Percentiles rank a stretch among this genome's conserved stretches.
phyloP scores from a whole-genome alignment of 2,113 vertebrate species.

The Gymnorhina tibicen region DNA sequence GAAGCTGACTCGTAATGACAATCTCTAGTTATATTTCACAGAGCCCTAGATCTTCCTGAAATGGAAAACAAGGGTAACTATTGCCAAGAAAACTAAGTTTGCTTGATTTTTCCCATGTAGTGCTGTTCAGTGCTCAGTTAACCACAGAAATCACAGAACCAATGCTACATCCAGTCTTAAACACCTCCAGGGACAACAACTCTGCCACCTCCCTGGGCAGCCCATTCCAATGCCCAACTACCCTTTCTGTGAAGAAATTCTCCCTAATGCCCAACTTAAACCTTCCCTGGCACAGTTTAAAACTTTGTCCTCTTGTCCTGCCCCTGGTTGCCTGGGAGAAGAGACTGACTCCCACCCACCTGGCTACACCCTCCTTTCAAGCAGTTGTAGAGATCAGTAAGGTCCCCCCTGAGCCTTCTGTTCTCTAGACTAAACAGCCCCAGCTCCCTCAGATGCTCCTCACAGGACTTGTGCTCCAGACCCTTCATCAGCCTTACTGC shows the following conservation, averaged over 20 bases:
- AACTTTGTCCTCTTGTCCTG: too few species aligned
- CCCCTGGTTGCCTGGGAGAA: fast-evolving
- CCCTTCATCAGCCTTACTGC: background rate
- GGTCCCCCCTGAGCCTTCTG: background rate
- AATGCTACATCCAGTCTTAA: background rate
- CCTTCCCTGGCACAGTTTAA: background rate
- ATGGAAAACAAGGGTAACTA: slow-evolving; percentile 8
- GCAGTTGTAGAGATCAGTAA: fast-evolving
- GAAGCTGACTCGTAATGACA: background rate
- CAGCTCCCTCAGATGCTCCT: background rate
- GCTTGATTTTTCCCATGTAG: slow-evolving; percentile 51
- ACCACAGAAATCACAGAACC: background rate
- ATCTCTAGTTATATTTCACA: slow-evolving; percentile 54
- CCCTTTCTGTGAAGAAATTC: too few species aligned
- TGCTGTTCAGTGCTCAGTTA: background rate
- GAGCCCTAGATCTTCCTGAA: slow-evolving; percentile 28
- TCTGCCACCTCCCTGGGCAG: background rate
- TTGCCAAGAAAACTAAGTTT: slow-evolving; percentile 63
- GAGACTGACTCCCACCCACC: fast-evolving
- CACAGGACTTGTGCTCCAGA: background rate
- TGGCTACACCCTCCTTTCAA: background rate
- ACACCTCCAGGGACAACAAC: background rate
- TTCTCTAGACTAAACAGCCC: background rate
- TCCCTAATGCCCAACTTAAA: background rate
- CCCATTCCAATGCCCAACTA: background rate